Base-by-base conservation (phyloP, 2,888 invertebrate genomes). In the Archips crataeganus region DNA sequence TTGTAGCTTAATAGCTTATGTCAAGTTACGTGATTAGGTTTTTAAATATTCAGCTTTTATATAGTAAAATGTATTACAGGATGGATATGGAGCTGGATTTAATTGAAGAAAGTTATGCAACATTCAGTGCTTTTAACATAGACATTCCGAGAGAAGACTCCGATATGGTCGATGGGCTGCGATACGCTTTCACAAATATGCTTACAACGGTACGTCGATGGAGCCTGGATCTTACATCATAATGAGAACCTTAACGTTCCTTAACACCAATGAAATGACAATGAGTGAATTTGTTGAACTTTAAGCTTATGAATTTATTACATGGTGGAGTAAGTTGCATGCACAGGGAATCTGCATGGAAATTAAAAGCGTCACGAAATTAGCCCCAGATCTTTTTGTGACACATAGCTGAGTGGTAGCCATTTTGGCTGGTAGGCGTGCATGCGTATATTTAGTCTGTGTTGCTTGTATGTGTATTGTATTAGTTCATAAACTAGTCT, bases 61-160 rank as follows among this genome's bases (percentile, higher is more conserved):
- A 32, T 23, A 9, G 11, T 45, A 51, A 39, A 57, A 57, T 67
- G 34, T 67, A 67, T 81, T 82, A 63, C 76, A 94, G 95, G 77
- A 96, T 98, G 95, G 98, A 98, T 78, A 95, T 97, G 95, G 96
- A 96, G 77, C 85, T 98, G 51, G 96, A 95, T 78, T 91, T 97
- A 4, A 97, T 98, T 82, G 97, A 97, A 90, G 97, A 98, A 85
- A 97, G 97, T 0, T 98, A 98, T 85, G 95, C 94, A 0, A 95
- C 97, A n/a, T 96, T 98, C 84, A 87, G 91, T 9, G 95, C 95
- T 78, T 97, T 96, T 82, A 92, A 95, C 70, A 96, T 97, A 71
- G 95, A 95, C 74, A 95, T 98, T 47, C 95, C 96, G 0, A 96
- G 96, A 85, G 98, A 98, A 76, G 98, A 98, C 82, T 95, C 96